Evolutionary conservation across 2,888 invertebrate genomes (phyloP), one percentile per base, ranked within the genome.

Genomic region (Aporophyla lueneburgensis): DNA sequence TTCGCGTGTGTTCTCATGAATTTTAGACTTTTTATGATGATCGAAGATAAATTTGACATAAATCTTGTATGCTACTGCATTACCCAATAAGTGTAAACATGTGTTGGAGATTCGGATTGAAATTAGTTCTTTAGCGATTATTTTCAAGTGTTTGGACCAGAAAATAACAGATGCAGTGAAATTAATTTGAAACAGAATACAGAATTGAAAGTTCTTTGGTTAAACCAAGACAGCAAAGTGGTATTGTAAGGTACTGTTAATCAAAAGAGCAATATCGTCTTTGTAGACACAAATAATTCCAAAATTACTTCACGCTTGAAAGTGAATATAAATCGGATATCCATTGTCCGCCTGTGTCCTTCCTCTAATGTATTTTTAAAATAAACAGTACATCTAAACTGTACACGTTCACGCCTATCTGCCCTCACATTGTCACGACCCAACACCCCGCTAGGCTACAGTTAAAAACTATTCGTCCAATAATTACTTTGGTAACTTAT

Each of bases 401-500:
- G 84, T 87, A 84, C 86, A 74, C 85, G 88, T 93, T 92, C 91
- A 93, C 92, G 94, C 92, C 78, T 91, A 91, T 93, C 90, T 89
- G 76, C 70, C 53, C 74, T 78, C 75, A 90, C 82, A 93, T 93
- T 94, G 93, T 94, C 78, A 74, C 62, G 71, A 72, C 73, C 83
- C 83, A 92, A 90, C 88, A 83, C 87, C 96, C 96, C 93, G 95
- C 95, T 88, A 94, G 74, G 95, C 93, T 90, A 96, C 96, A 95
- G 96, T 96, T 96, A 95, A 87, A 88, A 76, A 88, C 92, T 86
- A 91, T 93, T 93, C 91, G 89, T 86, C 90, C 92, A 92, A 96
- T 96, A 95, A 96, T 96, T 94, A 96, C 93, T 91, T 93, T 95
- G 95, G 96, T 96, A 93, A 94, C 88, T 91, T 92, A 93, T 93